A percentile compares a stretch with the other conserved stretches of the same genome.
Conservation (phyloP, 2,113 vertebrate genomes). For the Procavia capensis region DNA sequence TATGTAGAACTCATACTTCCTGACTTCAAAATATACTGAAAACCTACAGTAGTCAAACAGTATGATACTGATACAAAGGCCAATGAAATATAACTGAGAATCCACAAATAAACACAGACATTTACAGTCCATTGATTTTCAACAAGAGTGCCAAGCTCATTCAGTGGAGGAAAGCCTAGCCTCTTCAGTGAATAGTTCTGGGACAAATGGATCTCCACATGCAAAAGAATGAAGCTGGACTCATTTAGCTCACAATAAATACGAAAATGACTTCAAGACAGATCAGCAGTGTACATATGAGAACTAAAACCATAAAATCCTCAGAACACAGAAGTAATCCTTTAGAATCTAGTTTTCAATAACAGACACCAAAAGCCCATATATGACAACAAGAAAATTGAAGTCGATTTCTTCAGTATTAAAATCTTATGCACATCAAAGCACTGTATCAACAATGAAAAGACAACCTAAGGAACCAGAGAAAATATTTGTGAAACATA, state of each 20-base stretch:
- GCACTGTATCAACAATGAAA: too few species aligned
- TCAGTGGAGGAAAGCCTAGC: neutral
- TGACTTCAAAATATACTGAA: neutral
- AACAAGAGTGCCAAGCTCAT: neutral
- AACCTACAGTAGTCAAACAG: neutral
- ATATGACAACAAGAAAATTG: too few species aligned
- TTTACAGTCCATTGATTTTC: neutral
- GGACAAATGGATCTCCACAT: neutral
- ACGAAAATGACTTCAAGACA: neutral
- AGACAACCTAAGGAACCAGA: too few species aligned
- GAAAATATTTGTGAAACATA: neutral
- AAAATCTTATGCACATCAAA: too few species aligned
- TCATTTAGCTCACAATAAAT: neutral
- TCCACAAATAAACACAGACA: neutral
- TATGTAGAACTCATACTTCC: neutral
- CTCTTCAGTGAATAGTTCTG: neutral
- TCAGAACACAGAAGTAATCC: too few species aligned
- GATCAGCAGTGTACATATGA: too few species aligned
- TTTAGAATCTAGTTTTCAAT: too few species aligned
- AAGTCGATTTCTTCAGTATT: too few species aligned
- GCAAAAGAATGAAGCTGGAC: neutral
- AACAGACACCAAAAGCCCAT: too few species aligned
- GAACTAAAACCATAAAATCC: too few species aligned
- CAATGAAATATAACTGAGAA: neutral
- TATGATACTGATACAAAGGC: neutral